Percentiles rank a stretch among this genome's conserved stretches.
Evolutionary conservation across 1,140 invertebrate genomes (phyloP).

Genomic region (Helicoverpa zea): DNA sequence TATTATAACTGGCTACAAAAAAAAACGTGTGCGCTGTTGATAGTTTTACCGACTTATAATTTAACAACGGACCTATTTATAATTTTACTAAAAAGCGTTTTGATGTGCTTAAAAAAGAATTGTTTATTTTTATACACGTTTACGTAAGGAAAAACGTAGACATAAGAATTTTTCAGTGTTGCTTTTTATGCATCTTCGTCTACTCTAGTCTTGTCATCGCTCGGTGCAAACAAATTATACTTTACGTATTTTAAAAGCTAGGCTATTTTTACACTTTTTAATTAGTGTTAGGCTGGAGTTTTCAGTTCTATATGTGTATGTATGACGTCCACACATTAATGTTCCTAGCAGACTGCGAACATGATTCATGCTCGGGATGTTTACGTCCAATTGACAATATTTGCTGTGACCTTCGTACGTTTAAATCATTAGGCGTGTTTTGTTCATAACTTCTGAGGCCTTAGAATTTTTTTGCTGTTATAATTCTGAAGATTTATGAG

Average conservation of each 20-base stretch:
- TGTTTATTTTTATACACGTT: not conserved
- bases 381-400: slow-evolving; percentile 35
- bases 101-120: not conserved
- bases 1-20: not conserved
- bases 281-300: slow-evolving; percentile 18
- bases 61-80: not conserved
- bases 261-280: slow-evolving; percentile 10
- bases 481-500: too few species aligned
- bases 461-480: too few species aligned
- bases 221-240: not conserved
- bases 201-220: not conserved
- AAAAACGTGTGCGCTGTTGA: not conserved
- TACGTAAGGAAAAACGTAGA: not conserved
- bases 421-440: not conserved
- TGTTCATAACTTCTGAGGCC: too few species aligned
- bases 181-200: not conserved
- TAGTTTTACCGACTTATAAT: not conserved
- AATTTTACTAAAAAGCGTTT: not conserved
- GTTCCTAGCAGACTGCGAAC: not conserved
- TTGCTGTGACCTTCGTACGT: slow-evolving; percentile 22
- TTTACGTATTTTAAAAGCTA: not conserved
- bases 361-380: slow-evolving; percentile 29
- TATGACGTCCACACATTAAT: slow-evolving; percentile 7
- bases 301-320: slow-evolving; percentile 10
- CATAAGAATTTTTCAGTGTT: too few species aligned